Percentiles rank a stretch among this genome's conserved stretches.
phyloP scores from a whole-genome alignment of 1,140 invertebrate species.

The Pogonus chalceus region DNA sequence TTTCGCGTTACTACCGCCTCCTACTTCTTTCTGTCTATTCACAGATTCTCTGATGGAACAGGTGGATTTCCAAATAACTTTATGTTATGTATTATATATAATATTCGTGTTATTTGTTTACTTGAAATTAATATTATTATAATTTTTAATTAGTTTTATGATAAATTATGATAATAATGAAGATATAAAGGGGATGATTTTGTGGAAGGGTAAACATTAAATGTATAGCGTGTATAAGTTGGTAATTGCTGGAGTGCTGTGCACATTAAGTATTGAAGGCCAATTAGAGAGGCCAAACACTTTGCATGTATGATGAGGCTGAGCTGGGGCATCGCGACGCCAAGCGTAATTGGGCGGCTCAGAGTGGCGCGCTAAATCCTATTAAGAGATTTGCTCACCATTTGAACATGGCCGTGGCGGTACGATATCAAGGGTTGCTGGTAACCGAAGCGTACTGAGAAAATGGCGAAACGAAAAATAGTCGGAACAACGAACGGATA shows the following conservation, averaged over 20 bases:
- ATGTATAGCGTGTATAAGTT: too few relatives aligned
- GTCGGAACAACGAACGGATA: too few relatives aligned
- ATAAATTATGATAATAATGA: too few relatives aligned
- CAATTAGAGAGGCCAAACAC: conserved; percentile 1
- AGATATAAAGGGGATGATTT: too few relatives aligned
- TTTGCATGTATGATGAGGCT: conserved; percentile 1
- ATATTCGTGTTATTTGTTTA: too few relatives aligned
- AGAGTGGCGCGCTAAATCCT: not conserved
- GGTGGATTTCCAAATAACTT: conserved; percentile 25
- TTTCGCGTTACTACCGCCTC: conserved; percentile 13
- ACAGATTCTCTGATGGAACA: conserved; percentile 21
- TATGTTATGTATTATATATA: not conserved
- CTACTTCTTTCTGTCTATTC: not conserved
- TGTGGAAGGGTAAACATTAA: too few relatives aligned
- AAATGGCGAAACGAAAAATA: too few relatives aligned
- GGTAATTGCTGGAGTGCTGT: not conserved
- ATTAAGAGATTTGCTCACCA: conserved; percentile 6
- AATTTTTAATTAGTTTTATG: too few relatives aligned
- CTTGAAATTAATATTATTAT: too few relatives aligned
- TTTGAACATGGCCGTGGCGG: not conserved
- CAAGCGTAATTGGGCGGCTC: not conserved
- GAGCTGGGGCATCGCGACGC: not conserved
- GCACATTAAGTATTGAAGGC: conserved; percentile 1
- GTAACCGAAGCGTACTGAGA: too few relatives aligned
- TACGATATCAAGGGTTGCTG: too few relatives aligned